A percentile compares a stretch with the other conserved stretches of the same genome.
Evolutionary conservation across 1,140 invertebrate species (phyloP).

Genomic region (Ditylenchus dipsaci): DNA sequence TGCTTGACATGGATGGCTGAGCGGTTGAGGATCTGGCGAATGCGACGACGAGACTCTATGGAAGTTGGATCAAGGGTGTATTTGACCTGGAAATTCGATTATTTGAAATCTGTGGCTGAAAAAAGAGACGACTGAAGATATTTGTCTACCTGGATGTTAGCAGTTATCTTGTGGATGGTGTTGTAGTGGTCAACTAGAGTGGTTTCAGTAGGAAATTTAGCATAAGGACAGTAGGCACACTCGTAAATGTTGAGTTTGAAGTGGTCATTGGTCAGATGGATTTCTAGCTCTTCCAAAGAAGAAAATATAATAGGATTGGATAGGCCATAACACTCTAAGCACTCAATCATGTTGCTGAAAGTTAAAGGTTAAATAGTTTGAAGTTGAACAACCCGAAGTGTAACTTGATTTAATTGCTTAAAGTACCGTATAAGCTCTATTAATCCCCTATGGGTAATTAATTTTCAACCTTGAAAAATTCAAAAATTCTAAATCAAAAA

Average conservation of each 20-base stretch:
- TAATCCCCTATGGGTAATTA: no score
- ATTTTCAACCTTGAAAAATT: no score
- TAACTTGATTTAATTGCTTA: no score
- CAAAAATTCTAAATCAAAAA: no score
- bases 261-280: neutral
- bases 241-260: neutral
- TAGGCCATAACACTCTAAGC: neutral
- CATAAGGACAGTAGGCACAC: neutral
- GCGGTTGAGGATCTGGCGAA: neutral
- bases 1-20: neutral
- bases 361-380: no score
- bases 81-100: neutral
- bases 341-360: neutral
- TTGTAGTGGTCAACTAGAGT: neutral
- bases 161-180: neutral
- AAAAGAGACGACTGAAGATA: no score
- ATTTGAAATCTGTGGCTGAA: no score
- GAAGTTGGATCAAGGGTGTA: neutral
- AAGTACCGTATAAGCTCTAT: no score
- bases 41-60: neutral
- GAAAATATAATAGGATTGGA: neutral
- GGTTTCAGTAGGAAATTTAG: neutral
- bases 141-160: neutral
- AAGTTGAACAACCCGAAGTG: no score
- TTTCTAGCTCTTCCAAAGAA: neutral